These are phyloP conservation scores for Diglossa brunneiventris DNA, from an alignment of 2,113 vertebrate species.

Conservation along the genomic window DNA sequence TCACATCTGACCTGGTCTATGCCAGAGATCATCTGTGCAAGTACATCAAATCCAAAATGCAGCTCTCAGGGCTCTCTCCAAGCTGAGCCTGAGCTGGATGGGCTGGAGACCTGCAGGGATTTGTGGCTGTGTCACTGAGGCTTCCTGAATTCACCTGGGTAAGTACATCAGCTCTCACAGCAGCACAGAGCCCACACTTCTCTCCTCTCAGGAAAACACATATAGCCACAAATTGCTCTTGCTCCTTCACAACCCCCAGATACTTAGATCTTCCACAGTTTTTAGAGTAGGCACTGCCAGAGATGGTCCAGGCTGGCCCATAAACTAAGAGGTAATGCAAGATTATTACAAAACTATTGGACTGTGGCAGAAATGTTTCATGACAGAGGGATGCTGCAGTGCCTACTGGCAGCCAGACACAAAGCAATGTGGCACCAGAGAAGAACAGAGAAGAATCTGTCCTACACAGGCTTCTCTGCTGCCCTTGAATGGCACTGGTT, in stretches of 20 bases:
- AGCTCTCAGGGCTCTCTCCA: background rate
- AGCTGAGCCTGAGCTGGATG: background rate
- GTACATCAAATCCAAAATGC: background rate
- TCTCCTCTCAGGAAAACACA: background rate
- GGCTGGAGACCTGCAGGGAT: background rate
- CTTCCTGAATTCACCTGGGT: background rate
- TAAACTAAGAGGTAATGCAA: background rate
- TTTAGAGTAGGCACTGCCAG: background rate
- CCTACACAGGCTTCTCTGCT: background rate
- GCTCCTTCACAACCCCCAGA: background rate
- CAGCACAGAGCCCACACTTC: background rate
- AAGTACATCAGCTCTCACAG: background rate
- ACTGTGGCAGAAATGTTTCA: background rate
- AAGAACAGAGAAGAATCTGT: background rate
- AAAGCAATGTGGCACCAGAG: background rate
- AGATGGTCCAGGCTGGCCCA: background rate
- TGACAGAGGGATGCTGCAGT: background rate
- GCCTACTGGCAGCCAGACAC: background rate
- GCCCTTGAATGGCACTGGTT: background rate
- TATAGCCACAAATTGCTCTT: background rate
- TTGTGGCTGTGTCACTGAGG: background rate
- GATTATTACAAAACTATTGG: background rate
- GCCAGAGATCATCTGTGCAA: rapidly evolving
- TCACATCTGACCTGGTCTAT: background rate
- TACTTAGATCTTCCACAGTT: background rate